Base-by-base conservation (phyloP, 2,113 vertebrate genomes). In the Gambusia affinis region DNA sequence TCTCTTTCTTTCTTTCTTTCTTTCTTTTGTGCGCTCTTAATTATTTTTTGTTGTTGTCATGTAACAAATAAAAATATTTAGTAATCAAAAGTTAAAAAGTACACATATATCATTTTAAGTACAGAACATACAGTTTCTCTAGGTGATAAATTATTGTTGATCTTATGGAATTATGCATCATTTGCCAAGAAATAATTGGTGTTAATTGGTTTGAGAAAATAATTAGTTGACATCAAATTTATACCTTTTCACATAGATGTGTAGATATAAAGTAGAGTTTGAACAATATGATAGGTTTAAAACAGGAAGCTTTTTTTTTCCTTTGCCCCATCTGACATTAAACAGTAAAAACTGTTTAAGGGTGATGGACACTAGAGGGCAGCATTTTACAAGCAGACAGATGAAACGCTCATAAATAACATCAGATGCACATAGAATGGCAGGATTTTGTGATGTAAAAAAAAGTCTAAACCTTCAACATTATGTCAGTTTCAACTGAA, bases 321-420 rank as follows among this genome's bases (percentile, higher is more conserved):
- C 15, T 42, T 42, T 42, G 39, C 3, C 12, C 14, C 44, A 19
- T 47, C 17, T 47, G 15, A 47, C 1, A 47, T 47, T 6, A 47
- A 47, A 19, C 44, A 19, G 44, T 19, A 47, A 17, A n/a, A 57
- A n/a, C 51, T 57, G 8, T 24, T 57, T 61, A 28, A 51, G 15
- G 29, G 19, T 17, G 3, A 24, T 8, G 0, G 19, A 51, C 93
- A 89, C 85, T 75, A 93, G 93, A 87, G 78, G 85, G 89, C 83
- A 89, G 90, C 87, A 85, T 64, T 24, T 71, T 29, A 90, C 84
- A 86, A 75, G 15, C 29, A 2, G 7, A 12, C 24, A 31, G 4
- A 33, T n/a, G 17, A 57, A 57, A 57, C 2, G 8, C 22, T n/a
- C 19, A 57, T n/a, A 10, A 8, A 24, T 24, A 54, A 24, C 24